Percentiles rank a stretch among this genome's conserved stretches.
Conservation (phyloP, 2,888 invertebrate genomes). For the Meganola albula region DNA sequence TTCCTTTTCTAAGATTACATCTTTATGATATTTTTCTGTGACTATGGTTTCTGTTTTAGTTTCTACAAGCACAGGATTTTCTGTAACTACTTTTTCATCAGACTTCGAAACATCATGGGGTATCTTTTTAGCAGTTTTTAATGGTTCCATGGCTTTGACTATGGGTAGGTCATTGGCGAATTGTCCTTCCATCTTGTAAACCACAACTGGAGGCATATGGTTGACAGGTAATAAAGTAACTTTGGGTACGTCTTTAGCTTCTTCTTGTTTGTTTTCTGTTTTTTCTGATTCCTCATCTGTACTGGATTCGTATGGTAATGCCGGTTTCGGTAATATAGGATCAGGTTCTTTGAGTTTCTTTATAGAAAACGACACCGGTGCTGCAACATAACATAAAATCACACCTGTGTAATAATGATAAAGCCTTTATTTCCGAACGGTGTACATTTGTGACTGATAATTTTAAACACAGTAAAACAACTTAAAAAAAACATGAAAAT, state of each 20-base stretch:
- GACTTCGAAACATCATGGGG: no score
- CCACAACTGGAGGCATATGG: conserved; percentile 45
- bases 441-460: no score
- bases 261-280: conserved; percentile 26
- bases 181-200: conserved; percentile 57
- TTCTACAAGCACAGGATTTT: conserved; percentile 23
- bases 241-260: conserved; percentile 27
- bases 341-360: conserved; percentile 88
- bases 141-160: conserved; percentile 28
- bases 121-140: conserved; percentile 12
- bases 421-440: no score
- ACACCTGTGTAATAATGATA: no score
- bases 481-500: no score
- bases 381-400: no score
- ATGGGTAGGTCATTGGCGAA: conserved; percentile 36
- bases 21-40: background rate
- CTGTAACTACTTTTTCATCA: conserved; percentile 31
- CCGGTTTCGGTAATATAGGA: conserved; percentile 81
- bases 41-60: background rate
- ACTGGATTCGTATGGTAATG: conserved; percentile 86
- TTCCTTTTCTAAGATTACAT: background rate
- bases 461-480: no score
- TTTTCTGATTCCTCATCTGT: conserved; percentile 79
- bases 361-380: conserved; percentile 90
- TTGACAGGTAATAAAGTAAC: conserved; percentile 23